phyloP scores from a whole-genome alignment of 1,140 invertebrate genomes.

The Drosophila prosaltans region DNA sequence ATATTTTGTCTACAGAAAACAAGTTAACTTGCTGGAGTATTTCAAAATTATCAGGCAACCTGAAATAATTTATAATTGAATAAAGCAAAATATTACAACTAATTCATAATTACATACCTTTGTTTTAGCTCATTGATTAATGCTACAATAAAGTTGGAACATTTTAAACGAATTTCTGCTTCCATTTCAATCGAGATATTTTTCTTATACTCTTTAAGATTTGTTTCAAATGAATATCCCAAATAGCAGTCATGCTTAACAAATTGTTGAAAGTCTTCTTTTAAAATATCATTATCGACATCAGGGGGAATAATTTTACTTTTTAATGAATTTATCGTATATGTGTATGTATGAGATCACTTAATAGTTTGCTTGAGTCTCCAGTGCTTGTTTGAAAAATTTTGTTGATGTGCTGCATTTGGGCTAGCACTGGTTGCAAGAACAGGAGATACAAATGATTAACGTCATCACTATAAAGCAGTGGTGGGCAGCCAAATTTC shows the following conservation, averaged over 20 bases:
- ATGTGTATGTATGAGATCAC: slow-evolving; percentile 11
- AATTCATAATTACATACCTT: no score
- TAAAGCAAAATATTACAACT: no score
- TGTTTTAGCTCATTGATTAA: no score
- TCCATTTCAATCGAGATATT: no score
- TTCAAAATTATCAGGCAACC: no score
- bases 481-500: no score
- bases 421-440: slow-evolving; percentile 23
- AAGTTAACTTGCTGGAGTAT: no score
- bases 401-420: slow-evolving; percentile 21
- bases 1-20: no score
- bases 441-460: slow-evolving; percentile 13
- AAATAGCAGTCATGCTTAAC: neutral
- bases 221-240: neutral
- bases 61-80: no score
- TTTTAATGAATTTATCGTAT: slow-evolving; percentile 26
- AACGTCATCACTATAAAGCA: neutral
- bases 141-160: no score
- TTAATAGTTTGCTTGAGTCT: neutral
- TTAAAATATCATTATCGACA: neutral
- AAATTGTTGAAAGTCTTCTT: neutral
- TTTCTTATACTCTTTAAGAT: neutral
- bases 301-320: slow-evolving; percentile 16
- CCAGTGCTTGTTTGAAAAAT: neutral
- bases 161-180: no score